A percentile compares a stretch with the other conserved stretches of the same genome.
Conservation (phyloP, 2,888 invertebrate genomes). For the Melolontha melolontha region DNA sequence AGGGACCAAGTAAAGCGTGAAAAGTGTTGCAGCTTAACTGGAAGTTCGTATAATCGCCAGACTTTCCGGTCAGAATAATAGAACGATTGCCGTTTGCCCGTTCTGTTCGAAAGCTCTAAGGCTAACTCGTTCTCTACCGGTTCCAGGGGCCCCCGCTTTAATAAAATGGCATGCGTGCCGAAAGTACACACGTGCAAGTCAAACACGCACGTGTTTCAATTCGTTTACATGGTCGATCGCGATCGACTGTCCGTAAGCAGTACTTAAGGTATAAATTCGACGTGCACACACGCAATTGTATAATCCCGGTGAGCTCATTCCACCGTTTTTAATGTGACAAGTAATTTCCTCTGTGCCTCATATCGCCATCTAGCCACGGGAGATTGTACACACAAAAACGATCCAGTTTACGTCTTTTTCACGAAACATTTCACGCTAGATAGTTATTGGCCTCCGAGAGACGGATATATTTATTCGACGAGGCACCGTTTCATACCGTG, state of each 20-base stretch:
- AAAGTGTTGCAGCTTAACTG: slow-evolving; percentile 44
- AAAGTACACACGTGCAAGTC: slow-evolving; percentile 48
- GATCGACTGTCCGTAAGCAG: slow-evolving; percentile 23
- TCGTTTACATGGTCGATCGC: slow-evolving; percentile 33
- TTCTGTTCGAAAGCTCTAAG: slow-evolving; percentile 10
- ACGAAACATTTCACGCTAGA: slow-evolving; percentile 36
- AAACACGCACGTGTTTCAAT: slow-evolving; percentile 50
- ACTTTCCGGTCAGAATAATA: slow-evolving; percentile 43
- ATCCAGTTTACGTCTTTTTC: slow-evolving; percentile 30
- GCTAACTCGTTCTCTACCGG: slow-evolving; percentile 23
- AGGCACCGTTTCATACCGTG: slow-evolving; percentile 17
- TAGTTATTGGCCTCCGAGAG: slow-evolving; percentile 38
- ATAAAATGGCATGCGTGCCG: slow-evolving; percentile 37
- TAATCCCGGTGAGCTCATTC: slow-evolving; percentile 19
- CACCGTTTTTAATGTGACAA: slow-evolving; percentile 48
- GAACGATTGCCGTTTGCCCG: slow-evolving; percentile 33
- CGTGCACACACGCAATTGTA: slow-evolving; percentile 24
- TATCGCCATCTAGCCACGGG: slow-evolving; percentile 41
- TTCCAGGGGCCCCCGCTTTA: slow-evolving; percentile 14
- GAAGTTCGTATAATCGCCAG: slow-evolving; percentile 45
- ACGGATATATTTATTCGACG: slow-evolving; percentile 23
- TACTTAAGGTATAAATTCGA: slow-evolving; percentile 33
- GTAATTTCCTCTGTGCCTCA: slow-evolving; percentile 50
- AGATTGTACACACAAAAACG: slow-evolving; percentile 30
- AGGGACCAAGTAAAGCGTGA: slow-evolving; percentile 44